Conservation (phyloP, 1,140 invertebrate genomes). For the Temnothorax longispinosus region DNA sequence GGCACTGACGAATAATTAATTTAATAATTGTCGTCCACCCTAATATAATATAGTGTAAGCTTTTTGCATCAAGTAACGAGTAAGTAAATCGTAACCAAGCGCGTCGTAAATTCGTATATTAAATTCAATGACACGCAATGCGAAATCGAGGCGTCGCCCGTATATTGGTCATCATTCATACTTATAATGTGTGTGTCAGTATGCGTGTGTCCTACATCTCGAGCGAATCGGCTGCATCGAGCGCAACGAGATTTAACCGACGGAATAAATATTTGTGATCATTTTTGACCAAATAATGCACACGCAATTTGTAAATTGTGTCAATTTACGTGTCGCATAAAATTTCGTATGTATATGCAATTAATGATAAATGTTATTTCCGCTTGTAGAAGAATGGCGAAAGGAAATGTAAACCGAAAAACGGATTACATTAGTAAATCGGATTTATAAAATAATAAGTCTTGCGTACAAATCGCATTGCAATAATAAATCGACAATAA, state of each 20-base stretch:
- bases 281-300: background rate
- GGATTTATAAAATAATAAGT: background rate
- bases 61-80: background rate
- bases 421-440: background rate
- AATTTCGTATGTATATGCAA: background rate
- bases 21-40: background rate
- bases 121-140: background rate
- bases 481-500: background rate
- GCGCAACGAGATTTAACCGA: background rate
- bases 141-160: background rate
- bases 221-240: conserved; percentile 10
- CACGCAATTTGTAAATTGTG: background rate
- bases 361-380: background rate
- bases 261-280: background rate
- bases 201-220: conserved; percentile 21
- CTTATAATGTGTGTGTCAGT: background rate
- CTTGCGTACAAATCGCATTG: background rate
- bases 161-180: background rate
- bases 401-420: background rate
- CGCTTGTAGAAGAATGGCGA: background rate
- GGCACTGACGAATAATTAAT: background rate
- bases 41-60: background rate
- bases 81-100: background rate
- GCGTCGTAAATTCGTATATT: background rate
- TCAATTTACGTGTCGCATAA: background rate